Conservation (phyloP, 2,888 invertebrate genomes). For the Callimorpha dominula region DNA sequence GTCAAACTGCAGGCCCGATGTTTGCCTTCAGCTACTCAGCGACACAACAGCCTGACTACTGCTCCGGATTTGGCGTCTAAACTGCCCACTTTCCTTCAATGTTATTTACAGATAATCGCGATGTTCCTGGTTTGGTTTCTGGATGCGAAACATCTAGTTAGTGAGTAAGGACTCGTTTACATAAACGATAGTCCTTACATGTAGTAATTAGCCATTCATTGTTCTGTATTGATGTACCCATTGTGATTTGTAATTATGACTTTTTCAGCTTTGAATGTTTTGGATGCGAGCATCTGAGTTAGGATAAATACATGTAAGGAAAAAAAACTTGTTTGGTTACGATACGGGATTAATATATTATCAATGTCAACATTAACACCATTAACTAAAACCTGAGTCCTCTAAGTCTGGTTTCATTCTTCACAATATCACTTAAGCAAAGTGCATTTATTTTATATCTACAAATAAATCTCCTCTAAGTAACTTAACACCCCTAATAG, state of each 20-base stretch:
- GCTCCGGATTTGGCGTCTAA: conserved; percentile 4
- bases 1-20: neutral
- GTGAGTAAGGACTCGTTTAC: neutral
- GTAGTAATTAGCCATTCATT: neutral
- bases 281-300: too few relatives aligned
- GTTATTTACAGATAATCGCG: conserved; percentile 10
- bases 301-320: too few relatives aligned
- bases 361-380: too few relatives aligned
- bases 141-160: neutral
- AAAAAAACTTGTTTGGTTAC: too few relatives aligned
- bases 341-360: too few relatives aligned
- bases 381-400: too few relatives aligned
- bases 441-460: too few relatives aligned
- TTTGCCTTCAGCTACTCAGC: conserved; percentile 3
- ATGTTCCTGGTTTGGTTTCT: neutral
- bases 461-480: neutral
- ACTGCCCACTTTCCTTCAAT: conserved; percentile 1
- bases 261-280: too few relatives aligned
- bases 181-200: neutral
- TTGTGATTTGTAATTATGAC: too few relatives aligned
- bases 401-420: too few relatives aligned
- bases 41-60: conserved; percentile 12
- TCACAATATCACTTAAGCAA: too few relatives aligned
- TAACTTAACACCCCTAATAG: neutral
- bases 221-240: too few relatives aligned